phyloP scores from a whole-genome alignment of 1,140 invertebrate genomes.

The Trichonephila clavata region DNA sequence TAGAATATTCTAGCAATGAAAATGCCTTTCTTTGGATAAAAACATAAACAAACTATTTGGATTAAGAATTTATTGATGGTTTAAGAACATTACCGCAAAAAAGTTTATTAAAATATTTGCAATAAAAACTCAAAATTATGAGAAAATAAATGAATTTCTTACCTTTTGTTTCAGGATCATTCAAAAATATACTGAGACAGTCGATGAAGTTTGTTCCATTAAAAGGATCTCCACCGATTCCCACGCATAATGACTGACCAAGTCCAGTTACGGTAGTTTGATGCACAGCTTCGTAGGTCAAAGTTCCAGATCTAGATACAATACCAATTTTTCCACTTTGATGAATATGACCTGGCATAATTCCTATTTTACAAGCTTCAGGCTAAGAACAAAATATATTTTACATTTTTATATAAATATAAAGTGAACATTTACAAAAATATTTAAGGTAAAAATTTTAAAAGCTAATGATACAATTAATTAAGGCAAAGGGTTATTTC shows the following conservation, averaged over 20 bases:
- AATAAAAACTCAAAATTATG: neutral
- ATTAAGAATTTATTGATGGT: too few species aligned
- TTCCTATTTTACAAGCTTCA: constrained; percentile 98
- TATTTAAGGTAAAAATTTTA: too few species aligned
- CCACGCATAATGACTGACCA: constrained; percentile 98
- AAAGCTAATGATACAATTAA: too few species aligned
- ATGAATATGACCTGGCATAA: constrained; percentile 99
- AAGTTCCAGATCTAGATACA: constrained; percentile 98
- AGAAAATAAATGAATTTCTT: neutral
- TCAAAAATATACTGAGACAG: constrained; percentile 97
- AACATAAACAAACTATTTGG: too few species aligned
- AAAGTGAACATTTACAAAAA: neutral
- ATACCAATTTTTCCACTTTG: constrained; percentile 96
- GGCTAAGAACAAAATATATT: constrained; percentile 79
- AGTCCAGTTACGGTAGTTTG: constrained; percentile 96
- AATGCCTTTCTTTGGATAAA: too few species aligned
- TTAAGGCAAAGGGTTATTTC: too few species aligned
- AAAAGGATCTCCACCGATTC: constrained; percentile 99
- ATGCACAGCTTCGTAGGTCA: constrained; percentile 99
- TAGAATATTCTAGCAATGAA: too few species aligned
- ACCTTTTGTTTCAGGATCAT: constrained; percentile 93
- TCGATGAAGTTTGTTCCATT: constrained; percentile 99
- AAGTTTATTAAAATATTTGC: neutral
- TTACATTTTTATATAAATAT: neutral
- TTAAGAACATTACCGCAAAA: neutral